Evolutionary conservation across 2,888 invertebrate genomes (phyloP).

Genomic region (Acrobasis consociella): DNA sequence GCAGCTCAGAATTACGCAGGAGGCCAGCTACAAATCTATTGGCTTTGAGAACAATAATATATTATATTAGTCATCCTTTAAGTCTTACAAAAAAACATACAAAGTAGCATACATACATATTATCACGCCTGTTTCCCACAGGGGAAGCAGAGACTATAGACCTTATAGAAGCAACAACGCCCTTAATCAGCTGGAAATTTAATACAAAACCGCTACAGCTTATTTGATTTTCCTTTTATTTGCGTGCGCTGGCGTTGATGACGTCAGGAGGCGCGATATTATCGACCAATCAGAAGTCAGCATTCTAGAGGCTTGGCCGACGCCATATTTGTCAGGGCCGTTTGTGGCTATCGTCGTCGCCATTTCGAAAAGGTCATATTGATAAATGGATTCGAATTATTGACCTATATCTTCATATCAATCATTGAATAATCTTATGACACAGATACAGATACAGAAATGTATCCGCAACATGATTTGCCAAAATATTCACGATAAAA

Average conservation of each 20-base stretch:
- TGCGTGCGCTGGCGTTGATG: constrained; percentile 55
- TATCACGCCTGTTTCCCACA: too few relatives aligned
- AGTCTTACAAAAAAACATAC: too few relatives aligned
- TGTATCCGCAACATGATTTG: too few relatives aligned
- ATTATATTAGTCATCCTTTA: too few relatives aligned
- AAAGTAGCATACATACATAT: too few relatives aligned
- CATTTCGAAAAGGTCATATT: constrained; percentile 19
- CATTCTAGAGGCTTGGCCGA: constrained; percentile 63
- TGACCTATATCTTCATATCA: not conserved
- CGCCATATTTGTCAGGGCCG: constrained; percentile 58
- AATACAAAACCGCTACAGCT: constrained; percentile 46
- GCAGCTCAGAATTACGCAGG: too few relatives aligned
- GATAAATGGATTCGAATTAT: constrained; percentile 13
- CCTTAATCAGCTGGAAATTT: not conserved
- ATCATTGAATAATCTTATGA: too few relatives aligned
- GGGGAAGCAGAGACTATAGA: too few relatives aligned
- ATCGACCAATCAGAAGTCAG: constrained; percentile 55
- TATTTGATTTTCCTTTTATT: constrained; percentile 50
- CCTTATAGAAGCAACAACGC: not conserved
- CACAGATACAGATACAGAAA: too few relatives aligned
- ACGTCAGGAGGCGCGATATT: constrained; percentile 68
- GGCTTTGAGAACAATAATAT: too few relatives aligned
- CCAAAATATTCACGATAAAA: too few relatives aligned
- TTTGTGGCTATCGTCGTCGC: constrained; percentile 27
- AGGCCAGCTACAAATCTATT: too few relatives aligned